These are phyloP conservation scores for Etheostoma spectabile DNA, from an alignment of 2,113 vertebrate species.

Conservation along the genomic window DNA sequence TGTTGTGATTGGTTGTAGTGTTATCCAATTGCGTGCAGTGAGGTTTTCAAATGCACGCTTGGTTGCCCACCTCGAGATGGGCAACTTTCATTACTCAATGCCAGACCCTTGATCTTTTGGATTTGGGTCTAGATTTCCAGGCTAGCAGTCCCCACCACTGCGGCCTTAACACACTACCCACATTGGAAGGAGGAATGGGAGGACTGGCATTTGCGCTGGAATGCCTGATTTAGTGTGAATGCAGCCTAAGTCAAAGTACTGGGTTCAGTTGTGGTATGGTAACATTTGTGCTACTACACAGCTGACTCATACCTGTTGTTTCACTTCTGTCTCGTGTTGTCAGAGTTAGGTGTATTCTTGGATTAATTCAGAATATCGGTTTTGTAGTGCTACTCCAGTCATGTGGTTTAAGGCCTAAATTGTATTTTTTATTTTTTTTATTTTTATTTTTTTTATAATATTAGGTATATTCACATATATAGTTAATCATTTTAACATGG, in stretches of 20 bases:
- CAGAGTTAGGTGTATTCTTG: constrained; percentile 7
- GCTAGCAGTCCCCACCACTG: too few relatives aligned
- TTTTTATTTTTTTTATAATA: too few relatives aligned
- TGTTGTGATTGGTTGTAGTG: too few relatives aligned
- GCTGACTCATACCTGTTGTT: constrained; percentile 39
- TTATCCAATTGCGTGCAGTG: too few relatives aligned
- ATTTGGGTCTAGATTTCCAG: too few relatives aligned
- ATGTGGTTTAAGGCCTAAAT: neutral
- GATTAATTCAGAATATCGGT: neutral
- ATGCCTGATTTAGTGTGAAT: neutral
- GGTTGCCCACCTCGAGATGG: too few relatives aligned
- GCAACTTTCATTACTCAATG: too few relatives aligned
- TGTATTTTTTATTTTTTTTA: neutral
- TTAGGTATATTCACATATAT: neutral
- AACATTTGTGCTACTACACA: constrained; percentile 9
- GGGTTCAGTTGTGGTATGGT: neutral
- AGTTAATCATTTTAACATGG: too few relatives aligned
- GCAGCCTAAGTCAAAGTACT: neutral
- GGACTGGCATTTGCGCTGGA: neutral
- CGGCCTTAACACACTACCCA: neutral
- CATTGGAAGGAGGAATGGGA: neutral
- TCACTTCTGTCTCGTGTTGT: constrained; percentile 2
- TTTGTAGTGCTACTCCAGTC: neutral
- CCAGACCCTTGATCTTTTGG: too few relatives aligned
- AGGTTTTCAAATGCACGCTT: too few relatives aligned